These are phyloP conservation scores for Cryptophagus acutangulus DNA, from an alignment of 2,888 invertebrate species.

Conservation along the genomic window DNA sequence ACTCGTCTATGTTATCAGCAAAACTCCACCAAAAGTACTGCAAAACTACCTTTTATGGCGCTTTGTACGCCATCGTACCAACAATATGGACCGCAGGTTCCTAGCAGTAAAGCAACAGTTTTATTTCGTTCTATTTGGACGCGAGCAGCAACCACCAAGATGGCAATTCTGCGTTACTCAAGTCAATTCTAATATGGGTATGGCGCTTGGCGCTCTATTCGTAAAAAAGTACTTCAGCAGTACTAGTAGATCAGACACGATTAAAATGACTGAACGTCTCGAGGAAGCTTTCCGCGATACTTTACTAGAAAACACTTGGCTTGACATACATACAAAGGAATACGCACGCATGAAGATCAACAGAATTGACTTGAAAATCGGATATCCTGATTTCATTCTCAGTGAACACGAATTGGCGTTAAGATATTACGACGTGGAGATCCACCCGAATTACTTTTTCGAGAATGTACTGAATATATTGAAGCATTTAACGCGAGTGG, in stretches of 20 bases:
- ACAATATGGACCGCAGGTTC: slow-evolving; percentile 82
- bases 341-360: slow-evolving; percentile 79
- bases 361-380: slow-evolving; percentile 82
- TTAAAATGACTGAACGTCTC: slow-evolving; percentile 82
- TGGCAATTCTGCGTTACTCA: slow-evolving; percentile 92
- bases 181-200: slow-evolving; percentile 70
- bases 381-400: slow-evolving; percentile 87
- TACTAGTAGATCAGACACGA: slow-evolving; percentile 79
- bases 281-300: slow-evolving; percentile 79
- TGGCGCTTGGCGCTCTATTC: slow-evolving; percentile 90
- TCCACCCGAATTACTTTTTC: slow-evolving; percentile 71
- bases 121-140: slow-evolving; percentile 69
- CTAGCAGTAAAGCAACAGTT: slow-evolving; percentile 80
- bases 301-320: slow-evolving; percentile 74
- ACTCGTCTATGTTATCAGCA: slow-evolving; percentile 60
- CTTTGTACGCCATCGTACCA: slow-evolving; percentile 76
- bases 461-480: slow-evolving; percentile 76
- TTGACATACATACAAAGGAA: slow-evolving; percentile 76
- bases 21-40: slow-evolving; percentile 50
- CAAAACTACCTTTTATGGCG: slow-evolving; percentile 68
- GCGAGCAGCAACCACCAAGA: slow-evolving; percentile 74
- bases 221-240: slow-evolving; percentile 85
- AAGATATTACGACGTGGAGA: slow-evolving; percentile 72
- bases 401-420: slow-evolving; percentile 66
- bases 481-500: slow-evolving; percentile 63